Conservation (phyloP, 1,140 invertebrate species). For the Bombus turneri region DNA sequence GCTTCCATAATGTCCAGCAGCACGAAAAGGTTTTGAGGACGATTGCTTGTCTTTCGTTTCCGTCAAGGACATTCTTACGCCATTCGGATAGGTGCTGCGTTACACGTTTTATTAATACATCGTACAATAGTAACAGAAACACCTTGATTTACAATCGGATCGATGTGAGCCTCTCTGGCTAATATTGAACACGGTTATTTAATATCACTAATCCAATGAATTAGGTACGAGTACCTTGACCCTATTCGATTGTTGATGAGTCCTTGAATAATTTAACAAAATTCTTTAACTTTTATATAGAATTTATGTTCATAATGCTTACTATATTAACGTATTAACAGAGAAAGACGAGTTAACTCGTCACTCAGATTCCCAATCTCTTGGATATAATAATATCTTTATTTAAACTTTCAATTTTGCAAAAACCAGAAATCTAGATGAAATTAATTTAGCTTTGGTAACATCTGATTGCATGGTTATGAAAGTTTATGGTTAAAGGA, state of each 20-base stretch:
- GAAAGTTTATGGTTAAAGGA: too few relatives aligned
- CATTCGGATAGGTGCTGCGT: slow-evolving; percentile 59
- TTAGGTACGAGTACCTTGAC: neutral
- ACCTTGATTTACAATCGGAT: slow-evolving; percentile 10
- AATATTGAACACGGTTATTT: neutral
- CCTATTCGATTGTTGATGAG: neutral
- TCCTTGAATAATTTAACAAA: neutral
- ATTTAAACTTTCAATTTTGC: too few relatives aligned
- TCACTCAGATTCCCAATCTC: neutral
- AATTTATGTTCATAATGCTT: too few relatives aligned
- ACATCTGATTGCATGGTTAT: too few relatives aligned
- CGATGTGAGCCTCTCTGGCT: neutral
- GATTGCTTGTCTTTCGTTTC: slow-evolving; percentile 64
- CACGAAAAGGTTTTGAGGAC: slow-evolving; percentile 65
- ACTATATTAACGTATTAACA: neutral
- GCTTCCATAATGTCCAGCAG: slow-evolving; percentile 69
- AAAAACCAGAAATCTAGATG: too few relatives aligned
- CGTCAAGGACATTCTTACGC: slow-evolving; percentile 63
- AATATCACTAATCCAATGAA: neutral
- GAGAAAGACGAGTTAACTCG: neutral
- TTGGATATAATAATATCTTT: neutral
- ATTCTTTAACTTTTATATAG: neutral
- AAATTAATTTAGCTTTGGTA: too few relatives aligned
- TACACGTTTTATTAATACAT: slow-evolving; percentile 30
- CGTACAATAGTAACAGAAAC: neutral